These are phyloP conservation scores for Acanthopagrus latus DNA, from an alignment of 2,797 vertebrate genomes.

Conservation along the genomic window DNA sequence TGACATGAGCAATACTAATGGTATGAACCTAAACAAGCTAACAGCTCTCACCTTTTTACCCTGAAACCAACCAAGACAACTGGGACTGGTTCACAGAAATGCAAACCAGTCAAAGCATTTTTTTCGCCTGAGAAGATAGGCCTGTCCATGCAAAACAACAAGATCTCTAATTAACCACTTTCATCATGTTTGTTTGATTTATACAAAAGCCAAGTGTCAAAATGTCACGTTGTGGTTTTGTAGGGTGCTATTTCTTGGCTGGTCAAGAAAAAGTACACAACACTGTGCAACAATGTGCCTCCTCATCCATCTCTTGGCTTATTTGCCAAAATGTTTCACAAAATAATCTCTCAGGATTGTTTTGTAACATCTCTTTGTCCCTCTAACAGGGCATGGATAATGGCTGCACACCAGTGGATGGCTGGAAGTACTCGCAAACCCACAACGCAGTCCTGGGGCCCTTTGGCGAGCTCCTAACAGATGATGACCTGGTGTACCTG, in stretches of 20 bases:
- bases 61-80: too few species aligned
- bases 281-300: neutral
- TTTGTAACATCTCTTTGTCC: conserved; percentile 2
- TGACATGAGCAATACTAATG: too few species aligned
- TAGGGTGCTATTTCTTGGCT: neutral
- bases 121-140: too few species aligned
- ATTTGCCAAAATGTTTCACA: neutral
- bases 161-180: too few species aligned
- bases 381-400: conserved; percentile 66
- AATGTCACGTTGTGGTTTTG: neutral
- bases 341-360: conserved; percentile 4
- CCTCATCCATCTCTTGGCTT: neutral
- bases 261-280: neutral
- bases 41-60: too few species aligned
- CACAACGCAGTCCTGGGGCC: conserved; percentile 93
- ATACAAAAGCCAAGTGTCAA: neutral
- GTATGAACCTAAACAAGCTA: too few species aligned
- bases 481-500: conserved; percentile 91
- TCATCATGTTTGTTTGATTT: neutral
- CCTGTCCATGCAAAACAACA: too few species aligned
- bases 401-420: conserved; percentile 60
- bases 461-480: conserved; percentile 94
- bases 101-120: too few species aligned
- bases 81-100: too few species aligned
- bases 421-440: conserved; percentile 90